Percentiles rank a stretch among this genome's conserved stretches.
Conservation (phyloP, 1,140 invertebrate species). For the Andrena cerasifolii region DNA sequence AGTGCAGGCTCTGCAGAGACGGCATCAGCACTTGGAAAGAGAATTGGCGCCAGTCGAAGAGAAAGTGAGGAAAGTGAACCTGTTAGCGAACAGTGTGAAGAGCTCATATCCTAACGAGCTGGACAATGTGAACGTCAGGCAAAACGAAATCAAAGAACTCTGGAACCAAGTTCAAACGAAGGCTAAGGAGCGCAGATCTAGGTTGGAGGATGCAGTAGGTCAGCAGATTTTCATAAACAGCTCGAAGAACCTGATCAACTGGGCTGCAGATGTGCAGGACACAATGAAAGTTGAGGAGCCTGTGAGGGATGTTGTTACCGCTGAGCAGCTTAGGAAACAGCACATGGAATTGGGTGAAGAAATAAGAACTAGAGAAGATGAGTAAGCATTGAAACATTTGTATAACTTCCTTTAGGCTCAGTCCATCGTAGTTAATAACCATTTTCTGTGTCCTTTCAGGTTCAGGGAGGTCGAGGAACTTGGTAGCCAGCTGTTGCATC, state of each 20-base stretch:
- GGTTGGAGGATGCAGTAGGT: constrained; percentile 96
- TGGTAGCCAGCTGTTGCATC: constrained; percentile 88
- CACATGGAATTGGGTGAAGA: constrained; percentile 96
- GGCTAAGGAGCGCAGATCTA: constrained; percentile 89
- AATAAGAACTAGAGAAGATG: constrained; percentile 94
- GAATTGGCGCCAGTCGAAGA: constrained; percentile 95
- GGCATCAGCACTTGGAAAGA: constrained; percentile 94
- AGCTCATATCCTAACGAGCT: constrained; percentile 95
- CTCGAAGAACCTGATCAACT: constrained; percentile 90
- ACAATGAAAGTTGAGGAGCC: constrained; percentile 91
- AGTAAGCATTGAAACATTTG: constrained; percentile 82
- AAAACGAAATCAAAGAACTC: constrained; percentile 92
- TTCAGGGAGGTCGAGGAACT: constrained; percentile 90
- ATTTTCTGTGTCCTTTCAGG: constrained; percentile 78
- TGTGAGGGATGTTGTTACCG: constrained; percentile 94
- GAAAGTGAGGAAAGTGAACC: constrained; percentile 89
- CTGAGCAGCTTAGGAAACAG: constrained; percentile 94
- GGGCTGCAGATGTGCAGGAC: constrained; percentile 91
- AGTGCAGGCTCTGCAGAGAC: constrained; percentile 93
- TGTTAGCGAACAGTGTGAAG: constrained; percentile 92
- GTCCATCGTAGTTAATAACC: no score
- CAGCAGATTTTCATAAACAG: constrained; percentile 96
- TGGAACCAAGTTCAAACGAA: constrained; percentile 95
- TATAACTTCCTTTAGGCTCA: no score
- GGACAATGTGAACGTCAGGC: constrained; percentile 91